phyloP scores from a whole-genome alignment of 2,113 vertebrate genomes.

The Colossoma macropomum region DNA sequence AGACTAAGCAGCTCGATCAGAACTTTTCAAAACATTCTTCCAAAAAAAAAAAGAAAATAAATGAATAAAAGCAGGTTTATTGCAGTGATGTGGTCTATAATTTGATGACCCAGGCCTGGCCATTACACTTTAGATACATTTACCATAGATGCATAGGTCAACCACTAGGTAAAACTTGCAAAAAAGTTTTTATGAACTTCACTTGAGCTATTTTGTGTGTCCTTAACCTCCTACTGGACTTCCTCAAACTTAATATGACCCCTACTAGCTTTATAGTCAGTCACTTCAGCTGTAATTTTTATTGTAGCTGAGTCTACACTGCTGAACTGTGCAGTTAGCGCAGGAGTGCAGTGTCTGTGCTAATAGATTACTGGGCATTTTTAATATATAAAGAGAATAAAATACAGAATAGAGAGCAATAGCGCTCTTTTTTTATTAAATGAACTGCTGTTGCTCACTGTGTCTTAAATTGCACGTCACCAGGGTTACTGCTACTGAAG shows the following conservation, averaged over 20 bases:
- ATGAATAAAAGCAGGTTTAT: too few species aligned
- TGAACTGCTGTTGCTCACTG: too few species aligned
- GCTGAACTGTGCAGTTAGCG: not conserved
- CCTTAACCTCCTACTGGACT: not conserved
- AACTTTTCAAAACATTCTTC: too few species aligned
- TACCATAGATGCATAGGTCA: too few species aligned
- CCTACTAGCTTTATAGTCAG: not conserved
- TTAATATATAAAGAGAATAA: not conserved
- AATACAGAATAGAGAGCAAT: not conserved
- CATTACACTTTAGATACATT: too few species aligned
- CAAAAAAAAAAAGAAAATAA: too few species aligned
- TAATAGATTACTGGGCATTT: not conserved
- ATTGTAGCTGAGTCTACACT: not conserved
- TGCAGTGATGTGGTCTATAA: too few species aligned
- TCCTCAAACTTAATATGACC: not conserved
- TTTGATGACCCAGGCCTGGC: too few species aligned
- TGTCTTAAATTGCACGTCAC: not conserved
- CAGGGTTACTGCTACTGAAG: constrained; percentile 30
- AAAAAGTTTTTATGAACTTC: too few species aligned
- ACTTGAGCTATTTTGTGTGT: too few species aligned
- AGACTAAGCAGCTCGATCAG: too few species aligned
- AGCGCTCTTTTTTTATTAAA: not conserved
- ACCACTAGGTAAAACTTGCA: too few species aligned
- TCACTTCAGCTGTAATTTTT: not conserved
- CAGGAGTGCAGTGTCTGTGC: not conserved